Base-by-base conservation (phyloP, 2,888 invertebrate genomes). In the Gisinianus flammeolus region DNA sequence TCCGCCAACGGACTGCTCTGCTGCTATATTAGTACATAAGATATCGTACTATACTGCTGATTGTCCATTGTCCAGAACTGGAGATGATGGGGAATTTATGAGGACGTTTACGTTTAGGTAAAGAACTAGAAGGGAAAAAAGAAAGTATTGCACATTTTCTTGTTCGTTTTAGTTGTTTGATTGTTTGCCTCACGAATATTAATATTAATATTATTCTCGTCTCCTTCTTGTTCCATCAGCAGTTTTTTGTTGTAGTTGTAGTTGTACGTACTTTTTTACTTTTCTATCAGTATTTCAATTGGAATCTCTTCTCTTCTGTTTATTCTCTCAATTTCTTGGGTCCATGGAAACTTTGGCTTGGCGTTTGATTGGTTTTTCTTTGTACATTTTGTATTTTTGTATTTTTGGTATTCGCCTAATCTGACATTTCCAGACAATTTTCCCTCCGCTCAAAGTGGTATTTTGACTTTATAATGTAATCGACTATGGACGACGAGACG, bases 391-490 rank as follows among this genome's bases (percentile, higher is more conserved):
- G 16, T 44, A 19, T 16, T 44, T 35, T 35, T 8, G 35, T 35
- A 35, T 35, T 35, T 35, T 35, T n/a, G 8, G 24, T 56, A n/a
- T 62, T 67, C 6, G 52, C 22, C 28, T 54, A 71, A 71, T 71
- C 71, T 54, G 19, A 71, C 54, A 67, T 72, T 72, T 72, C 30
- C 31, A 26, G 58, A 28, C 58, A 5, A 30, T 56, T 72, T 24
- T 0, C 4, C 3, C 33, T 67, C 12, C 26, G 62, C n/a, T 28
- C 19, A 31, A n/a, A 31, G n/a, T 30, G 71, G 31, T 71, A 71
- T 71, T 75, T 75, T 75, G 75, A 75, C 64, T 75, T 75, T 75
- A 75, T 75, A 75, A 75, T 75, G 75, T 75, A 75, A 75, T 75
- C 26, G 26, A 66, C 26, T 28, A 30, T 8, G 58, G 19, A n/a